A percentile compares a stretch with the other conserved stretches of the same genome.
Evolutionary conservation across 2,888 invertebrate species (phyloP).

Genomic region (Monopis laevigella): DNA sequence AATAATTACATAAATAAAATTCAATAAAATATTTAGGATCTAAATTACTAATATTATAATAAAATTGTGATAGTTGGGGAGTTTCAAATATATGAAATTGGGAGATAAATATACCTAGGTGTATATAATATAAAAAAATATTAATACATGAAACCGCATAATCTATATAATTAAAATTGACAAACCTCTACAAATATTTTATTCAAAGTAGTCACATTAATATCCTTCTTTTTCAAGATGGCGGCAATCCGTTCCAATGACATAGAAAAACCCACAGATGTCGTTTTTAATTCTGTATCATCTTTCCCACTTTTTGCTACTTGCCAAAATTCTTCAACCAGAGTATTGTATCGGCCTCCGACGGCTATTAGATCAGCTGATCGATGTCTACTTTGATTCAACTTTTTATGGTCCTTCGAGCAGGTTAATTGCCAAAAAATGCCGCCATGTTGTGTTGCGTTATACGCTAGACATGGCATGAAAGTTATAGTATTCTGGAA

Average conservation of each 20-base stretch:
- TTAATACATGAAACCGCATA: too few relatives aligned
- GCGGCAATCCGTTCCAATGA: slow-evolving; percentile 79
- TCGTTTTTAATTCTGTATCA: slow-evolving; percentile 32
- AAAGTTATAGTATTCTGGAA: slow-evolving; percentile 68
- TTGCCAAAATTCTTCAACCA: slow-evolving; percentile 77
- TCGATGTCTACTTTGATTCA: slow-evolving; percentile 29
- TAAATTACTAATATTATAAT: too few relatives aligned
- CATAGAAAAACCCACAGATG: slow-evolving; percentile 85
- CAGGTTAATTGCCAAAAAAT: slow-evolving; percentile 67
- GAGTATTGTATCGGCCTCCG: slow-evolving; percentile 89
- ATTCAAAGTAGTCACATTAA: slow-evolving; percentile 62
- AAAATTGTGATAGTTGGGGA: too few relatives aligned
- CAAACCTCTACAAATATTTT: not conserved
- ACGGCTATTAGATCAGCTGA: slow-evolving; percentile 79
- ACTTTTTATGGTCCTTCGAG: slow-evolving; percentile 31
- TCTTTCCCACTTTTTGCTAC: slow-evolving; percentile 40
- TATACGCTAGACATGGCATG: slow-evolving; percentile 60
- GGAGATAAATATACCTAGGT: too few relatives aligned
- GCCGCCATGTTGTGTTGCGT: slow-evolving; percentile 61
- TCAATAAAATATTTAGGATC: too few relatives aligned
- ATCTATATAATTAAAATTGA: too few relatives aligned
- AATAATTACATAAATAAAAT: too few relatives aligned
- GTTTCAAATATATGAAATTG: too few relatives aligned
- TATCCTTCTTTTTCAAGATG: slow-evolving; percentile 54
- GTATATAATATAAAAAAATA: too few relatives aligned